phyloP scores from a whole-genome alignment of 2,888 invertebrate species.

The Agrotis ipsilon region DNA sequence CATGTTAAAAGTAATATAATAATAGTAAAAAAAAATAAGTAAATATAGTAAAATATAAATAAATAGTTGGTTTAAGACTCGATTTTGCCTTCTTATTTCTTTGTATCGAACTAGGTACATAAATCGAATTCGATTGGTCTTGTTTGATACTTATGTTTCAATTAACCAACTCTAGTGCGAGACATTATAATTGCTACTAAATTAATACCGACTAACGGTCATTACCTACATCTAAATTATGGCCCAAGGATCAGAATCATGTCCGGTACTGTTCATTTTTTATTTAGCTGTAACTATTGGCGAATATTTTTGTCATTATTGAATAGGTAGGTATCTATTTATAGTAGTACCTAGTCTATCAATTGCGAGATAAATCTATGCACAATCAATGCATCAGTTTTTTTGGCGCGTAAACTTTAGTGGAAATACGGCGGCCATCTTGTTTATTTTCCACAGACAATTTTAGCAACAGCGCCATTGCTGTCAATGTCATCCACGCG shows the following conservation, averaged over 20 bases:
- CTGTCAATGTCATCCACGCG: neutral
- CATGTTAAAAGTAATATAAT: too few relatives aligned
- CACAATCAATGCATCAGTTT: neutral
- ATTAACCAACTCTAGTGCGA: slow-evolving; percentile 26
- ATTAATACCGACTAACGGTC: slow-evolving; percentile 6
- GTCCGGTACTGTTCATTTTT: slow-evolving; percentile 2
- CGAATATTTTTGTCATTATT: neutral
- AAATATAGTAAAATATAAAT: too few relatives aligned
- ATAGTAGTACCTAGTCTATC: too few relatives aligned
- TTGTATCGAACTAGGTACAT: neutral
- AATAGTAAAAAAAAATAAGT: too few relatives aligned
- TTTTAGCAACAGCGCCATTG: neutral
- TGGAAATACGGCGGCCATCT: neutral
- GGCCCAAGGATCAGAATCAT: slow-evolving; percentile 2
- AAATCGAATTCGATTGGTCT: slow-evolving; percentile 13
- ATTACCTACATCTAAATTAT: slow-evolving; percentile 6
- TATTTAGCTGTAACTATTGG: neutral
- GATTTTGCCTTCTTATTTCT: slow-evolving; percentile 12
- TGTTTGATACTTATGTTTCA: slow-evolving; percentile 19
- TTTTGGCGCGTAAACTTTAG: neutral
- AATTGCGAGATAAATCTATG: neutral
- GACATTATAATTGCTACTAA: slow-evolving; percentile 6
- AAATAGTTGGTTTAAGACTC: too few relatives aligned
- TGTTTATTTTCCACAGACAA: neutral
- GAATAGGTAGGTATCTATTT: neutral